Conservation (phyloP, 2,888 invertebrate species). For the Osmoderma eremita region DNA sequence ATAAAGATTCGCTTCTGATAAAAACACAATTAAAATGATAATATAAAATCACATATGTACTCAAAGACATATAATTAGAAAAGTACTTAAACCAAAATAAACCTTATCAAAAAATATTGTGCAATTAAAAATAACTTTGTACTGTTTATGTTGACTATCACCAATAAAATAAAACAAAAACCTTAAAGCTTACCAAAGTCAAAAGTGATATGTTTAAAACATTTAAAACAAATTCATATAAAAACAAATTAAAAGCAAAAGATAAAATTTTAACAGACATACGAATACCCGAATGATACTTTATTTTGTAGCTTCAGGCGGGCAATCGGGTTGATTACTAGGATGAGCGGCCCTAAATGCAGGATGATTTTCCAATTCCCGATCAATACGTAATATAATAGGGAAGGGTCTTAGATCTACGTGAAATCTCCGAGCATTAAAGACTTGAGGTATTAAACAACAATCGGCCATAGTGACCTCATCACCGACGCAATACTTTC, state of each 20-base stretch:
- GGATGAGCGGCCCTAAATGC: conserved; percentile 93
- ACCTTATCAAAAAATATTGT: conserved; percentile 19
- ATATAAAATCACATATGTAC: not conserved
- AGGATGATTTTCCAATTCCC: conserved; percentile 86
- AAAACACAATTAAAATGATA: too few relatives aligned
- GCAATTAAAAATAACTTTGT: conserved; percentile 27
- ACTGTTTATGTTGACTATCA: conserved; percentile 26
- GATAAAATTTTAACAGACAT: conserved; percentile 8
- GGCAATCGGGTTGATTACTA: conserved; percentile 93
- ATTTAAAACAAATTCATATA: conserved; percentile 11
- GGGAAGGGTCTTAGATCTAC: conserved; percentile 92
- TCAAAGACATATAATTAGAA: conserved; percentile 12
- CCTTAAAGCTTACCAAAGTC: conserved; percentile 30
- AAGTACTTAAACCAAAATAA: not conserved
- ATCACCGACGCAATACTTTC: conserved; percentile 94
- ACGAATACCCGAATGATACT: not conserved
- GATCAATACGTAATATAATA: conserved; percentile 86
- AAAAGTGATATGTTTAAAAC: conserved; percentile 32
- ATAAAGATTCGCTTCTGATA: conserved; percentile 14
- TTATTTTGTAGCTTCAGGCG: conserved; percentile 86
- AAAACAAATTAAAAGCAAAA: conserved; percentile 16
- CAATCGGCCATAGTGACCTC: conserved; percentile 94
- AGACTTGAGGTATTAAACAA: conserved; percentile 94
- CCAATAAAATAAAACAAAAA: not conserved
- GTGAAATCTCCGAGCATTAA: conserved; percentile 93